phyloP scores from a whole-genome alignment of 2,888 invertebrate genomes.

The Ophion obscuratus region DNA sequence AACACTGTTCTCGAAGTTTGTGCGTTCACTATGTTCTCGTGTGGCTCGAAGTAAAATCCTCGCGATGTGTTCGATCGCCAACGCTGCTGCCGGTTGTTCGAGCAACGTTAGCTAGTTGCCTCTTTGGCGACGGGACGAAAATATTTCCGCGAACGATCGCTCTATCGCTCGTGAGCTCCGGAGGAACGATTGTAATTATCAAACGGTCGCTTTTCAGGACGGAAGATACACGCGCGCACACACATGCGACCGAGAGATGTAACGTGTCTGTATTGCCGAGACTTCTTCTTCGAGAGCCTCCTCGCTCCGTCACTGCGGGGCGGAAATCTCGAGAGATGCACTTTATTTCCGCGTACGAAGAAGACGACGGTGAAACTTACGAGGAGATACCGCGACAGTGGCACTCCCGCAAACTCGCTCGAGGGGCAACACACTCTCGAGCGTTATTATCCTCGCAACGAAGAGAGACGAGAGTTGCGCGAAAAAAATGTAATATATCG shows the following conservation, averaged over 20 bases:
- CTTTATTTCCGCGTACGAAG: conserved; percentile 60
- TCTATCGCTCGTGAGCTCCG: conserved; percentile 28
- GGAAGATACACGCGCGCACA: conserved; percentile 34
- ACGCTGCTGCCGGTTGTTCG: conserved; percentile 44
- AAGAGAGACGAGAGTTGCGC: conserved; percentile 27
- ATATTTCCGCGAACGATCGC: conserved; percentile 12
- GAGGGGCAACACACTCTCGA: conserved; percentile 37
- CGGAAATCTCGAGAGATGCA: conserved; percentile 41
- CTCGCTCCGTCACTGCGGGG: conserved; percentile 42
- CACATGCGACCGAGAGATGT: conserved; percentile 15
- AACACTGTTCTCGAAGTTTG: conserved; percentile 19
- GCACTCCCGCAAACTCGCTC: conserved; percentile 61
- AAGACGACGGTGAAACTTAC: conserved; percentile 18
- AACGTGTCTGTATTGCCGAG: conserved; percentile 14
- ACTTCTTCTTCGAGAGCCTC: conserved; percentile 21
- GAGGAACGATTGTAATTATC: conserved; percentile 43
- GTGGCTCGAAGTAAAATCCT: conserved; percentile 25
- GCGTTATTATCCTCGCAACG: conserved; percentile 39
- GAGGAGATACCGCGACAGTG: conserved; percentile 40
- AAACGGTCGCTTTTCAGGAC: conserved; percentile 34
- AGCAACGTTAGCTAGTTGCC: not conserved
- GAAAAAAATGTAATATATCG: conserved; percentile 21
- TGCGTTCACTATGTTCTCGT: conserved; percentile 28
- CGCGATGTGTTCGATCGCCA: conserved; percentile 41
- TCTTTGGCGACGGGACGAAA: conserved; percentile 8